Conservation (phyloP, 2,797 vertebrate species). For the Neosalanx taihuensis region DNA sequence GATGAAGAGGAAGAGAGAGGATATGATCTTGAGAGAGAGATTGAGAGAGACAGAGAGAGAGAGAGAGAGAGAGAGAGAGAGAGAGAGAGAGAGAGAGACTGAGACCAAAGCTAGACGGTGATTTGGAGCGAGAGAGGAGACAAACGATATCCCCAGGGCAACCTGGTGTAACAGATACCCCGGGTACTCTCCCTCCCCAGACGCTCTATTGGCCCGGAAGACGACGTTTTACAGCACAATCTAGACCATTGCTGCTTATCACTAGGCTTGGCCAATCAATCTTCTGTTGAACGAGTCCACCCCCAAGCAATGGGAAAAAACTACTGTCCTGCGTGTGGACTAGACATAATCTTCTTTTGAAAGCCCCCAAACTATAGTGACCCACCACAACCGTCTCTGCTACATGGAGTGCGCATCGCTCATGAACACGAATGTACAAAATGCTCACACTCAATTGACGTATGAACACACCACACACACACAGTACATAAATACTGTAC, state of each 20-base stretch:
- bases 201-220: background rate
- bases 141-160: background rate
- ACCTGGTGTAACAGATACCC: background rate
- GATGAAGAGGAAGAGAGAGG: background rate
- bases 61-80: background rate
- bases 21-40: too few species aligned
- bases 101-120: background rate
- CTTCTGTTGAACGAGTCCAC: background rate
- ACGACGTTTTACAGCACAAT: background rate
- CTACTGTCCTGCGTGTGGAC: background rate
- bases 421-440: constrained; percentile 35
- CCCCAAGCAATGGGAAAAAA: background rate
- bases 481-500: background rate
- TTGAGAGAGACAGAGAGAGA: background rate
- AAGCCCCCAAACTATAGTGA: background rate
- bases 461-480: background rate
- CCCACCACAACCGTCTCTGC: too few species aligned
- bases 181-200: background rate
- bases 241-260: background rate
- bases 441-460: constrained; percentile 31
- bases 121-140: background rate
- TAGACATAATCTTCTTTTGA: constrained; percentile 17
- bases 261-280: background rate
- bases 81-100: background rate
- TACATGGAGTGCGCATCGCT: constrained; percentile 11